A percentile compares a stretch with the other conserved stretches of the same genome.
These are phyloP conservation scores for Protonemura montana DNA, from an alignment of 2,888 invertebrate genomes.

Conservation along the genomic window DNA sequence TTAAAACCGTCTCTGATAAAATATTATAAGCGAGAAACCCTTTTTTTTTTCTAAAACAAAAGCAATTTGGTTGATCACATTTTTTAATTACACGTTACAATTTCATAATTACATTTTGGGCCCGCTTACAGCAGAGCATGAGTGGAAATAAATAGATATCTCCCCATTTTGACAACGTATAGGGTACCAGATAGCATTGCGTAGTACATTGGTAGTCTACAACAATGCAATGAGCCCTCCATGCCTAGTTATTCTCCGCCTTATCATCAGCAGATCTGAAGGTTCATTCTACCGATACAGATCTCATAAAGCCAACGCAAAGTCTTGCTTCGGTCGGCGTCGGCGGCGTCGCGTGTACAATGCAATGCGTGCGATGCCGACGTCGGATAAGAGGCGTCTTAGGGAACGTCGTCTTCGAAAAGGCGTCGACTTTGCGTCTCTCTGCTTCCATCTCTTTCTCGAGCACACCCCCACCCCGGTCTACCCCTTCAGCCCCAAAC, in stretches of 20 bases:
- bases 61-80: constrained; percentile 2
- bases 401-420: constrained; percentile 31
- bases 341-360: neutral
- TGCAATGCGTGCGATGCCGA: constrained; percentile 1
- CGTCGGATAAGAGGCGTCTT: constrained; percentile 35
- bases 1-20: neutral
- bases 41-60: neutral
- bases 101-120: neutral
- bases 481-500: neutral
- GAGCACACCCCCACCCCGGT: neutral
- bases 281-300: constrained; percentile 32
- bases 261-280: constrained; percentile 38
- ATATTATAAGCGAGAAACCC: neutral
- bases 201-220: neutral
- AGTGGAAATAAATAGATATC: too few relatives aligned
- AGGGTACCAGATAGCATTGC: too few relatives aligned
- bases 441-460: neutral
- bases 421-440: constrained; percentile 35
- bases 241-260: neutral
- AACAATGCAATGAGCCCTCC: neutral
- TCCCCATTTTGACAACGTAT: too few relatives aligned
- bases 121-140: neutral
- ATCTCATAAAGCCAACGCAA: constrained; percentile 14
- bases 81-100: neutral
- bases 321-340: neutral